phyloP scores from a whole-genome alignment of 2,797 vertebrate species.

The Botia almorhae region DNA sequence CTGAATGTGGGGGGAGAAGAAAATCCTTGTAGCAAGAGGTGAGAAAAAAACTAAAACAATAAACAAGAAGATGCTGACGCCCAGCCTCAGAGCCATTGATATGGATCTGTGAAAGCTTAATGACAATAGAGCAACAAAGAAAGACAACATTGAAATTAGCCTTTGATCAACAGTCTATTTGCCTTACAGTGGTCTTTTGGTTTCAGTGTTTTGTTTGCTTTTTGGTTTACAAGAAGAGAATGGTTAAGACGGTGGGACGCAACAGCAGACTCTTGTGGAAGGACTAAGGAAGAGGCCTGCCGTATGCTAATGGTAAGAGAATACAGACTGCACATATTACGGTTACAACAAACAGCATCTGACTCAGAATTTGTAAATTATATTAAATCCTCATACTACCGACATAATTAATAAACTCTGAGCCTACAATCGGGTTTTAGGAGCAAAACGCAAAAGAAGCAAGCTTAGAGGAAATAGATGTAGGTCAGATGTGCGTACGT shows the following conservation, averaged over 20 bases:
- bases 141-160: background rate
- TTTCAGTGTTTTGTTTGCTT: conserved; percentile 12
- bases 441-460: background rate
- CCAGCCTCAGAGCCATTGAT: conserved; percentile 29
- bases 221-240: background rate
- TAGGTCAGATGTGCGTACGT: conserved; percentile 14
- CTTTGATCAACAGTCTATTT: conserved; percentile 11
- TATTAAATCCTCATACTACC: background rate
- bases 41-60: conserved; percentile 11
- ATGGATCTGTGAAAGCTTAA: conserved; percentile 12
- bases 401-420: background rate
- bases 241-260: conserved; percentile 12
- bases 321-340: background rate
- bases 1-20: background rate
- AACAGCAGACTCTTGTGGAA: conserved; percentile 34
- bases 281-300: background rate
- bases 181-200: background rate
- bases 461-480: conserved; percentile 17
- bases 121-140: conserved; percentile 19
- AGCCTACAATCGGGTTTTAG: background rate
- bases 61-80: conserved; percentile 4
- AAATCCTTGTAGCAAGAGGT: conserved; percentile 19
- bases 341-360: background rate
- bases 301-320: background rate
- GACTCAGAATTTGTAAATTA: background rate